Evolutionary conservation across 2,797 vertebrate genomes (phyloP).

Genomic region (Hemitrygon akajei): DNA sequence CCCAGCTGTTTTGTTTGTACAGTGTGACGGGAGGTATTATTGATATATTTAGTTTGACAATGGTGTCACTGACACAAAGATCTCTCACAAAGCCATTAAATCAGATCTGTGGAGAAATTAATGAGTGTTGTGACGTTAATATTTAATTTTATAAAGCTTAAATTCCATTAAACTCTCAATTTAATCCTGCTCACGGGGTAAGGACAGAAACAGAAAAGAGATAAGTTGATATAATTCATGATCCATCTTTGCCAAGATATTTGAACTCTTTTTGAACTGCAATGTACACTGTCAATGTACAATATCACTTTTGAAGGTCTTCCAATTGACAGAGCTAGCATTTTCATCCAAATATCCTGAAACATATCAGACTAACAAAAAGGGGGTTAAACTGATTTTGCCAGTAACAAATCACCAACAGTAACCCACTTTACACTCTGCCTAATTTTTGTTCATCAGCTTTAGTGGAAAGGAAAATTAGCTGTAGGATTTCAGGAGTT

Average conservation of each 20-base stretch:
- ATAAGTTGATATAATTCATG: not conserved
- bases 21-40: no score
- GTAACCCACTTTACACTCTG: not conserved
- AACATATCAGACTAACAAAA: not conserved
- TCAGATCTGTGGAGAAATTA: not conserved
- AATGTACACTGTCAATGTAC: not conserved
- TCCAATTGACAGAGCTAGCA: not conserved
- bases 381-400: not conserved
- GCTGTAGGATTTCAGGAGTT: not conserved
- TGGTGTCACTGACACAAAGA: not conserved
- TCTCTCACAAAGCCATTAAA: not conserved
- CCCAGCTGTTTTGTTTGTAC: no score
- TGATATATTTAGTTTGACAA: not conserved
- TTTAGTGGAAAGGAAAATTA: not conserved
- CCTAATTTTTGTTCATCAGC: not conserved
- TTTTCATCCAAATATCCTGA: not conserved
- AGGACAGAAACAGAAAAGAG: not conserved
- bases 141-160: not conserved
- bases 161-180: not conserved
- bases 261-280: not conserved
- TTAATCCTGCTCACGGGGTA: not conserved
- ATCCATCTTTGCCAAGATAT: not conserved
- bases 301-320: not conserved
- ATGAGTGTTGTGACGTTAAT: not conserved
- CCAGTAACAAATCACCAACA: not conserved